These are phyloP conservation scores for Psephotus haematonotus DNA, from an alignment of 2,113 vertebrate species.

Conservation along the genomic window DNA sequence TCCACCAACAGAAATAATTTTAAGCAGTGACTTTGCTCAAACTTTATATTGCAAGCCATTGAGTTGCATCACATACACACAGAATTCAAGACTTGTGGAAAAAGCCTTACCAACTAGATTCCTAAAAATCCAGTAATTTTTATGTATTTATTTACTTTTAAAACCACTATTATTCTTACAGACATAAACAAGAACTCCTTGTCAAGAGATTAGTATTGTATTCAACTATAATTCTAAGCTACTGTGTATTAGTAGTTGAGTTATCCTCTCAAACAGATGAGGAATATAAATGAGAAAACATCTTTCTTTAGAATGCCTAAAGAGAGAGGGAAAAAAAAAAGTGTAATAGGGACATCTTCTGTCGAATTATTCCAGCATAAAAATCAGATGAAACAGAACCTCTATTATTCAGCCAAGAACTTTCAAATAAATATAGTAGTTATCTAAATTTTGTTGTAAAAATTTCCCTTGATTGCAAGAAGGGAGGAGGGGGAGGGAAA, in stretches of 20 bases:
- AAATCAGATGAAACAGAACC: background rate
- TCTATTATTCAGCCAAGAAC: background rate
- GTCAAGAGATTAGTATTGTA: background rate
- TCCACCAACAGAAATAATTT: background rate
- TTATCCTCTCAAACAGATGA: background rate
- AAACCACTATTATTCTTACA: background rate
- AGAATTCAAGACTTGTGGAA: background rate
- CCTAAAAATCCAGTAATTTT: background rate
- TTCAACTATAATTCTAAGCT: background rate
- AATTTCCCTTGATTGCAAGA: background rate
- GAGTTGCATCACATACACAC: background rate
- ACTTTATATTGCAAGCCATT: background rate
- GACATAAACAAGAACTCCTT: background rate
- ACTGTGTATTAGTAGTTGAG: background rate
- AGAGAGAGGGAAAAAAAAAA: background rate
- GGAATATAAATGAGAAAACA: background rate
- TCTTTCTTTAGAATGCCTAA: background rate
- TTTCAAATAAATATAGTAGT: background rate
- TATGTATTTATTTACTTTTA: background rate
- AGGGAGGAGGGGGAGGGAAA: background rate
- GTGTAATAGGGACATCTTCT: background rate
- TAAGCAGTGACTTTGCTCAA: background rate
- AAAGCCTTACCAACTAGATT: background rate
- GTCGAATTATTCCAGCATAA: background rate
- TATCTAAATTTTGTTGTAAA: background rate